Percentiles rank a stretch among this genome's conserved stretches.
Evolutionary conservation across 2,113 vertebrate species (phyloP).

Genomic region (Gymnorhina tibicen): DNA sequence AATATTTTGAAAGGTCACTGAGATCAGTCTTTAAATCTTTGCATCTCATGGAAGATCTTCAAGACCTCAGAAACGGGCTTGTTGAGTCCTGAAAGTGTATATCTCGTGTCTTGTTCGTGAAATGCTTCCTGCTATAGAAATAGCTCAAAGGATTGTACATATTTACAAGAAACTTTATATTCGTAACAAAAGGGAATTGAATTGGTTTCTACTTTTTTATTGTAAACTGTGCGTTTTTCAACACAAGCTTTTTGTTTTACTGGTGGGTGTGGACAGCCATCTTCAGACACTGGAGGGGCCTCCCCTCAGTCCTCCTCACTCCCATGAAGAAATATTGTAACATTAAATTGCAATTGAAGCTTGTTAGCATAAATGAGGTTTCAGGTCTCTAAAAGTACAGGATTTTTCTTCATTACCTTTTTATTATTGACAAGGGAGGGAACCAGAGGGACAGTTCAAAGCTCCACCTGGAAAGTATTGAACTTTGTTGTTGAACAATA

Average conservation of each 20-base stretch:
- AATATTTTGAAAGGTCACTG: constrained; percentile 67
- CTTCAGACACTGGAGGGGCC: constrained; percentile 60
- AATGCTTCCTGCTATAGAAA: constrained; percentile 81
- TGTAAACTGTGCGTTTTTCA: constrained; percentile 84
- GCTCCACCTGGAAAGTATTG: constrained; percentile 64
- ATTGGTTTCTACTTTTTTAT: constrained; percentile 89
- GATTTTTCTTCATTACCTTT: constrained; percentile 77
- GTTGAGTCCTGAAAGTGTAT: constrained; percentile 65
- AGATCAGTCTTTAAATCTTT: constrained; percentile 72
- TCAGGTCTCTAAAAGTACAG: constrained; percentile 68
- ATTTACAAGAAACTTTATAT: constrained; percentile 87
- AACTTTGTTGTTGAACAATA: constrained; percentile 73
- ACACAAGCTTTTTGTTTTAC: constrained; percentile 76
- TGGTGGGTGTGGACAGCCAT: constrained; percentile 67
- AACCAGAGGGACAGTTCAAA: constrained; percentile 50
- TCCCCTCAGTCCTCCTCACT: constrained; percentile 51
- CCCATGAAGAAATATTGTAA: constrained; percentile 69
- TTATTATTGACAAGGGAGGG: constrained; percentile 69
- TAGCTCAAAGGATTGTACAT: constrained; percentile 83
- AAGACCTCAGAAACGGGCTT: constrained; percentile 66
- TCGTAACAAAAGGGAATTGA: constrained; percentile 83
- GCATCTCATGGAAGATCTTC: constrained; percentile 74
- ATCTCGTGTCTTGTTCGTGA: constrained; percentile 75
- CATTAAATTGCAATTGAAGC: constrained; percentile 57
- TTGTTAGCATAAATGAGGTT: constrained; percentile 65